Percentiles rank a stretch among this genome's conserved stretches.
Conservation (phyloP, 2,888 invertebrate genomes). For the Toxonevra muliebris region DNA sequence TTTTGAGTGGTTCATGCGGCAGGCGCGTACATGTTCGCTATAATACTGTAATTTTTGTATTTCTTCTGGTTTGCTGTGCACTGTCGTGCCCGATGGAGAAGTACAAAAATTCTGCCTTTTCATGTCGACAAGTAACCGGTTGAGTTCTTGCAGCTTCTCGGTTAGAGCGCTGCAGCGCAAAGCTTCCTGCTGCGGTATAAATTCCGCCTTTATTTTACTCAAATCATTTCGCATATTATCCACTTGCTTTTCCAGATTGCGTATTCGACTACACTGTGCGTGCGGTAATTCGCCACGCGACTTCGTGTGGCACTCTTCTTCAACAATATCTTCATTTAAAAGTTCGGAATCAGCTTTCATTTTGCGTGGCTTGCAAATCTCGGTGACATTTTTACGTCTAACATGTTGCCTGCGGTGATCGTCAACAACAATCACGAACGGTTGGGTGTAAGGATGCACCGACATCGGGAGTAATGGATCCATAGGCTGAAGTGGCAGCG, state of each 20-base stretch:
- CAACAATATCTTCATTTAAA: background rate
- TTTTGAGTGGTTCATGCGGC: background rate
- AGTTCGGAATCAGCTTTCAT: background rate
- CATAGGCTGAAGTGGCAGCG: background rate
- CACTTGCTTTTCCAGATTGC: conserved; percentile 37
- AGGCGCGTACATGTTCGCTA: background rate
- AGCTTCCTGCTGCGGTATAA: conserved; percentile 33
- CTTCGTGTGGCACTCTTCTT: background rate
- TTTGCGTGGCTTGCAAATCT: conserved; percentile 1
- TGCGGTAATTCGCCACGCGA: background rate
- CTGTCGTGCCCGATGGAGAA: background rate
- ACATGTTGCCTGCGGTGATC: too few relatives aligned
- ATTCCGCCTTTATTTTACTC: conserved; percentile 24
- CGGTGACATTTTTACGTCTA: background rate
- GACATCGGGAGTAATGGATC: background rate
- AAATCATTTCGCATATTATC: conserved; percentile 32
- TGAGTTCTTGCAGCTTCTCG: conserved; percentile 33
- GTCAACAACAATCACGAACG: background rate
- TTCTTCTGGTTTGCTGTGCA: background rate
- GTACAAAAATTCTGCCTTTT: conserved; percentile 11
- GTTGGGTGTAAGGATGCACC: background rate
- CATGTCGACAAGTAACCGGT: conserved; percentile 31
- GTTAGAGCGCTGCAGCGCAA: conserved; percentile 27
- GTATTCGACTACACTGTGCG: conserved; percentile 27
- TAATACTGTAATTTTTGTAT: background rate